Evolutionary conservation across 92 coral and sea anemone genomes (phyloP).

Genomic region (Epizoanthus fatuus): DNA sequence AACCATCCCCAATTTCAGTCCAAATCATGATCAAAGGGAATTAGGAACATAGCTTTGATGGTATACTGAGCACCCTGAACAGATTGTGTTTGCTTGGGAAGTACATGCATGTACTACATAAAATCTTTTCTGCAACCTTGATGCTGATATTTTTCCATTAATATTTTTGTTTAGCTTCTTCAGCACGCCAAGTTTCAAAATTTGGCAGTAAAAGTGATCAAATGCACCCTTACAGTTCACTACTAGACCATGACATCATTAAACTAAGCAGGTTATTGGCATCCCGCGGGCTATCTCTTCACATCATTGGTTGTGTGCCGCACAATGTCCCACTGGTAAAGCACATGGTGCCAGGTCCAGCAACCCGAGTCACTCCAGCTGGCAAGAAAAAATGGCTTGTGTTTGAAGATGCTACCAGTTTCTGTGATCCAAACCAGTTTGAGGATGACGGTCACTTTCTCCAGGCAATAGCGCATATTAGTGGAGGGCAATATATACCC

Average conservation of each 20-base stretch:
- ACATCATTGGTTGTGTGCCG: constrained; percentile 33
- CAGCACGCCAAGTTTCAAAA: constrained; percentile 8
- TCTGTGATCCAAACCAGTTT: constrained; percentile 13
- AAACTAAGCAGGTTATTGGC: constrained; percentile 28
- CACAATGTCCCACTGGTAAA: background rate
- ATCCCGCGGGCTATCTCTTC: constrained; percentile 36
- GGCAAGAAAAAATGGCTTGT: background rate
- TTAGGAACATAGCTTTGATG: too few relatives aligned
- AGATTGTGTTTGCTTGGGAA: too few relatives aligned
- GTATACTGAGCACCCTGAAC: too few relatives aligned
- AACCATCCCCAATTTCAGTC: too few relatives aligned
- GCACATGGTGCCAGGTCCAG: background rate
- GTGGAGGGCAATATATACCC: constrained; percentile 39
- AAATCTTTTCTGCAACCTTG: background rate
- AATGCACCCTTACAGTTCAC: background rate
- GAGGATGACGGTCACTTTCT: constrained; percentile 35
- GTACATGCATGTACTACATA: background rate
- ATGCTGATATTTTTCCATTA: background rate
- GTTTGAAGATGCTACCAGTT: constrained; percentile 3
- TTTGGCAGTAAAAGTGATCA: background rate
- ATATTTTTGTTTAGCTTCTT: background rate
- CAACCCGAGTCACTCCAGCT: background rate
- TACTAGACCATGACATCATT: constrained; percentile 2
- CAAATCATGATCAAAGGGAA: too few relatives aligned
- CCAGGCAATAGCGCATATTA: constrained; percentile 29